These are phyloP conservation scores for Siniperca undulata DNA, from an alignment of 2,797 vertebrate genomes.

Conservation along the genomic window DNA sequence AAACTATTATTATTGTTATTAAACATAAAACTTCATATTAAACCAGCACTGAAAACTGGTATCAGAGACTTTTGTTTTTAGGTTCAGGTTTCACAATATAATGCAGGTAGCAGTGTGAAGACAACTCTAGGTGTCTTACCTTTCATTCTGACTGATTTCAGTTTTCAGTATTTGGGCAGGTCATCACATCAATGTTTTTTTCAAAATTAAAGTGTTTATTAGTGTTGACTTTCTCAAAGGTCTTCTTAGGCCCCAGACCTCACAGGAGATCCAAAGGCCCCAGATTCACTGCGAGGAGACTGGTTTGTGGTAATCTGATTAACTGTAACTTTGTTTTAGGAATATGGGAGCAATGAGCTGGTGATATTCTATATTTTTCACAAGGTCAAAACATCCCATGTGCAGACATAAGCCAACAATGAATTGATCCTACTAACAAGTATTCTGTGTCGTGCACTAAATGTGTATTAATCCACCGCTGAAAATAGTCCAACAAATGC, in stretches of 20 bases:
- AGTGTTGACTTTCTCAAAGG: background rate
- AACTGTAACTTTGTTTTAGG: background rate
- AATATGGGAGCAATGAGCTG: background rate
- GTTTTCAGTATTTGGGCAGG: background rate
- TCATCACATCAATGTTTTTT: background rate
- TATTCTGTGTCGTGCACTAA: too few species aligned
- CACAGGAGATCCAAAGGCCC: background rate
- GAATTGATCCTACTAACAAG: too few species aligned
- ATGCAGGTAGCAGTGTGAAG: background rate
- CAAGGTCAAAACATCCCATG: background rate
- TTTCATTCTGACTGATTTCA: background rate
- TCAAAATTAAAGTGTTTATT: background rate
- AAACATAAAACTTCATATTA: background rate
- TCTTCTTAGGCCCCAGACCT: background rate
- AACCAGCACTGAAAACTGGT: background rate
- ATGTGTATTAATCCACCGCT: background rate
- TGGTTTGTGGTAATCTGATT: background rate
- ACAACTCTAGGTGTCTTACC: rapidly evolving
- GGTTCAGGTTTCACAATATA: background rate
- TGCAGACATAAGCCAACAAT: too few species aligned
- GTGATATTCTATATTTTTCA: background rate
- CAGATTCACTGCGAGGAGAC: background rate
- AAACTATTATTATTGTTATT: constrained; percentile 9
- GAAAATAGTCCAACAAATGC: too few species aligned
- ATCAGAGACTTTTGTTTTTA: background rate